Evolutionary conservation across 1,140 invertebrate genomes (phyloP).

Genomic region (Wiebesia pumilae): DNA sequence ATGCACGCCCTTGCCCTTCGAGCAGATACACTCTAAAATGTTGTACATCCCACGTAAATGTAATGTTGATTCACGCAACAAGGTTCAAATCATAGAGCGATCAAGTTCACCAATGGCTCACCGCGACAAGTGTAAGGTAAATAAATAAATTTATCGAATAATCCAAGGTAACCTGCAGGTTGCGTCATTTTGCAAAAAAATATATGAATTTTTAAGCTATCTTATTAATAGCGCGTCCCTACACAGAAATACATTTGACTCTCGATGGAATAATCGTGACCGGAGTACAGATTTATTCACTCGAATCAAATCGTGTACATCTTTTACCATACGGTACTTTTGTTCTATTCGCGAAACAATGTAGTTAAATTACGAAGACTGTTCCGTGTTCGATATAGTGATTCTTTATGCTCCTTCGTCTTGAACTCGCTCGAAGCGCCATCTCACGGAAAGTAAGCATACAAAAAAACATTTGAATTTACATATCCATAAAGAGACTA

Average conservation of each 20-base stretch:
- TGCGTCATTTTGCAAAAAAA: conserved; percentile 48
- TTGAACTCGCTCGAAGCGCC: conserved; percentile 38
- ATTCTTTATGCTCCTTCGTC: neutral
- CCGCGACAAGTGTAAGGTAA: conserved; percentile 2
- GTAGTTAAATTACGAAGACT: neutral
- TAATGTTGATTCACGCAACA: neutral
- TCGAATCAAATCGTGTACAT: conserved; percentile 25
- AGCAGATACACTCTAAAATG: neutral
- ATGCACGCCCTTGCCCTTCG: conserved; percentile 23
- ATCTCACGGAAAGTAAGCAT: conserved; percentile 44
- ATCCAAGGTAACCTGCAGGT: conserved; percentile 25
- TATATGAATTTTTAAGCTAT: conserved; percentile 13
- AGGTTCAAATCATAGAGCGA: neutral
- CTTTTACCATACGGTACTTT: conserved; percentile 50
- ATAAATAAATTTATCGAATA: conserved; percentile 31
- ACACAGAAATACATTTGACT: neutral
- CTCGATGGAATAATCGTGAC: neutral
- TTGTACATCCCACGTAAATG: neutral
- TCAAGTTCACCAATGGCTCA: neutral
- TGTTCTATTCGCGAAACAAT: conserved; percentile 4
- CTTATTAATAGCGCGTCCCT: neutral
- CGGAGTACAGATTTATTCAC: neutral
- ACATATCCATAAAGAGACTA: neutral
- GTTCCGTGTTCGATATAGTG: conserved; percentile 9
- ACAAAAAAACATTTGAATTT: neutral